Base-by-base conservation (phyloP, 1,140 invertebrate genomes). In the Chironomus tepperi region DNA sequence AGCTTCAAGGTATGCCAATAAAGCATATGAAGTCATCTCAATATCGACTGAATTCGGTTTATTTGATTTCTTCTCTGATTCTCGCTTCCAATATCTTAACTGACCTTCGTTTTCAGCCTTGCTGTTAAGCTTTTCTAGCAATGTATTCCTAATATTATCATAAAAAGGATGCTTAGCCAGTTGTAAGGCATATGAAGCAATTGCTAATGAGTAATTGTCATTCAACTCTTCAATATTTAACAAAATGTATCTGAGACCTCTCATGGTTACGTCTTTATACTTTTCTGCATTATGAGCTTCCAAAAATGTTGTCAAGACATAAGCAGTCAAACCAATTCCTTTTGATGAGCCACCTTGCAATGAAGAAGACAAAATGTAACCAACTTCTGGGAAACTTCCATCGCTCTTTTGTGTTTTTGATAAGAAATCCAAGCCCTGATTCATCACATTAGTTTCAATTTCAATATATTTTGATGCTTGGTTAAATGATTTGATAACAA, bases 401-500 rank as follows among this genome's bases (percentile, higher is more conserved):
- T 93, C 93, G 3, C 84, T 43, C 0, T 84, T 85, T 84, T 98
- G 96, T 75, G 88, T 85, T 12, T 84, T 83, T 0, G 90, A 84
- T 73, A 99, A 84, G 91, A 95, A 99, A 24, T 89, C 83, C 6
- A 97, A 83, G 7, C 93, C 90, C 57, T 87, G 85, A 5, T 85
- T 82, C 73, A 97, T 88, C 73, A 97, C 88, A 74, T 82, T 81
- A 42, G 89, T 85, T 73, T 96, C 94, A 72, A 98, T 87, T 73
- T 88, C 88, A 67, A 97, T 94, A 80, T 91, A 92, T 18, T 87
- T 84, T 73, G 87, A 84, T 3, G 95, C 95, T 82, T 94, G 91
- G 15, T 88, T 88, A 77, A 98, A 90, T 43, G 95, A 94, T 77
- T 94, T 89, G 0, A 91, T 89, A 0, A 98, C 95, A 80, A 98